Evolutionary conservation across 2,888 invertebrate species (phyloP).

Genomic region (Laspeyria flexula): DNA sequence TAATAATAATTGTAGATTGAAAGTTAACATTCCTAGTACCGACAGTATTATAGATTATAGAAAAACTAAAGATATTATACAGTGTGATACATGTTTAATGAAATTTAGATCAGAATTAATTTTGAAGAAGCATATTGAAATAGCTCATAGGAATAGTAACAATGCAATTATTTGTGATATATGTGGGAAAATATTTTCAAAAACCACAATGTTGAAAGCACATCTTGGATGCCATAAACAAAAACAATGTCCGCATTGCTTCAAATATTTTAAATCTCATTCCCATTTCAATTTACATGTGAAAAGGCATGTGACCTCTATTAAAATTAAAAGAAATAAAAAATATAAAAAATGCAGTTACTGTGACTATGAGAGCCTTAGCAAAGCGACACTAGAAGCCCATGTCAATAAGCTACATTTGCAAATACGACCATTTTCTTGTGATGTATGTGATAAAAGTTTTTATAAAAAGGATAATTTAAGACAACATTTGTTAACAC

Average conservation of each 20-base stretch:
- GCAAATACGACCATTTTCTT: slow-evolving; percentile 53
- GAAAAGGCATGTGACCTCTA: slow-evolving; percentile 41
- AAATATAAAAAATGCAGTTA: slow-evolving; percentile 48
- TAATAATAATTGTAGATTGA: slow-evolving; percentile 28
- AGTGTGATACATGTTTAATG: slow-evolving; percentile 24
- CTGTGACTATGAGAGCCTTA: slow-evolving; percentile 56
- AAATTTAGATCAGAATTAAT: slow-evolving; percentile 34
- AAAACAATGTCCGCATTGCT: slow-evolving; percentile 57
- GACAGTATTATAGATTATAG: slow-evolving; percentile 17
- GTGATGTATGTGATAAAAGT: slow-evolving; percentile 59
- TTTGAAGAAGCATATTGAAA: slow-evolving; percentile 35
- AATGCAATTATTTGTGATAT: slow-evolving; percentile 49
- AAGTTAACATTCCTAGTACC: slow-evolving; percentile 19
- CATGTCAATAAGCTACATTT: slow-evolving; percentile 67
- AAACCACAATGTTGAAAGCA: slow-evolving; percentile 39
- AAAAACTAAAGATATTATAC: slow-evolving; percentile 6
- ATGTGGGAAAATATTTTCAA: slow-evolving; percentile 52
- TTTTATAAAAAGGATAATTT: slow-evolving; percentile 67
- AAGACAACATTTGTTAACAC: slow-evolving; percentile 55
- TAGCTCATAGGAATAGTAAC: slow-evolving; percentile 31
- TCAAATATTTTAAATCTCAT: slow-evolving; percentile 55
- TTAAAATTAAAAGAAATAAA: slow-evolving; percentile 35
- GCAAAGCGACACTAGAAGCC: slow-evolving; percentile 58
- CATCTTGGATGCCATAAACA: slow-evolving; percentile 50
- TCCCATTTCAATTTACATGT: slow-evolving; percentile 54